Evolutionary conservation across 2,113 vertebrate species (phyloP).

Genomic region (Gobio gobio): DNA sequence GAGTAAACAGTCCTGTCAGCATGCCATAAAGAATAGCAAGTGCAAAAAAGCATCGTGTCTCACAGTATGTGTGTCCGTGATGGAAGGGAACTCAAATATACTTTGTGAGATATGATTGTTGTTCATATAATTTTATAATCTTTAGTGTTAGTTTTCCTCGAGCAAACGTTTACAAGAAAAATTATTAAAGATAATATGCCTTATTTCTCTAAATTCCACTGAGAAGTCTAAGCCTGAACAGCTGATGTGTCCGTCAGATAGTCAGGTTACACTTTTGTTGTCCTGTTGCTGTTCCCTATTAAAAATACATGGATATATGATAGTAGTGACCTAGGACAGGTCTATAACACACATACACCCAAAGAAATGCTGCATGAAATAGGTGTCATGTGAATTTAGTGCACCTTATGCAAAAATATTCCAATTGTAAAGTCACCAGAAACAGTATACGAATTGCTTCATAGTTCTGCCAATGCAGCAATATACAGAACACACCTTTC

Average conservation of each 20-base stretch:
- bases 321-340: conserved; percentile 67
- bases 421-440: neutral
- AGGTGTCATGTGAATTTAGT: neutral
- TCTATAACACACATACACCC: conserved; percentile 56
- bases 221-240: conserved; percentile 27
- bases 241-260: conserved; percentile 48
- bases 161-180: neutral
- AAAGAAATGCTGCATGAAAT: conserved; percentile 25
- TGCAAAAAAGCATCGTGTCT: neutral
- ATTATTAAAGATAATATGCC: neutral
- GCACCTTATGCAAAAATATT: neutral
- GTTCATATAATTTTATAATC: neutral
- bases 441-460: neutral
- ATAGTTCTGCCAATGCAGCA: neutral
- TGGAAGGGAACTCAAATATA: neutral
- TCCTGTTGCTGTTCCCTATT: conserved; percentile 63
- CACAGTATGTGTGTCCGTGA: neutral
- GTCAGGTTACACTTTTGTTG: conserved; percentile 61
- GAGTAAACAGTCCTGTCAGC: conserved; percentile 27
- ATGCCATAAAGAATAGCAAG: neutral
- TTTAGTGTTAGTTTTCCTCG: neutral
- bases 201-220: conserved; percentile 9
- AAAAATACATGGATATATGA: conserved; percentile 76
- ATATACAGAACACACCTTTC: neutral
- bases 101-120: neutral